Evolutionary conservation across 2,888 invertebrate genomes (phyloP), one percentile per base, ranked within the genome.

Genomic region (Volucella zonaria): DNA sequence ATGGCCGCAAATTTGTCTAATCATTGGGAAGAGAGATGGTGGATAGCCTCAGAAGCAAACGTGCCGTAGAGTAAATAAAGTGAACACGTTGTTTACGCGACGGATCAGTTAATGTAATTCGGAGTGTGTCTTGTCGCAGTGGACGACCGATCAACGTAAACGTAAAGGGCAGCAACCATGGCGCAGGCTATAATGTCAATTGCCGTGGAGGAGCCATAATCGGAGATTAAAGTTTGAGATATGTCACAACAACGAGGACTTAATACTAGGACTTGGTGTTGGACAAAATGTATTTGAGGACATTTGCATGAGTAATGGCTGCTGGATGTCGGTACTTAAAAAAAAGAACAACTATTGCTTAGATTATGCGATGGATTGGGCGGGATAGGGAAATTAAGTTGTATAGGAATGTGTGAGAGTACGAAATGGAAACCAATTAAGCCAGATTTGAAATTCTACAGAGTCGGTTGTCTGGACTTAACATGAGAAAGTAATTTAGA

Each of bases 61-160:
- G 75, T 83, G 80, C 71, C 71, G 81, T 73, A 67, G 80, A 85
- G 85, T 77, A 81, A 85, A 85, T 85, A 85, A 85, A 81, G 76
- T 81, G 85, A 81, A 85, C 85, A 85, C 73, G 80, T 81, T 85
- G 85, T 77, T 85, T 85, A 85, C 76, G 80, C 85, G 85, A 81
- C 82, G 82, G 86, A 86, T 86, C 86, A 86, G 86, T 86, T 82
- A 86, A 82, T 86, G 86, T 82, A 86, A 86, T 86, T 86, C 86
- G 82, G 81, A 85, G 80, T 85, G 85, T 76, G 76, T 80, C 61
- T 52, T 80, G 23, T 31, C 4, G 52, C 47, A 61, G 42, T 51
- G 58, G 70, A 78, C 31, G 31, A 31, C 31, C 31, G 31, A 31
- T 31, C 31, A 31, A 31, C 31, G 31, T 31, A 31, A 31, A 31